Evolutionary conservation across 2,797 vertebrate species (phyloP).

Genomic region (Serranus cabrilla): DNA sequence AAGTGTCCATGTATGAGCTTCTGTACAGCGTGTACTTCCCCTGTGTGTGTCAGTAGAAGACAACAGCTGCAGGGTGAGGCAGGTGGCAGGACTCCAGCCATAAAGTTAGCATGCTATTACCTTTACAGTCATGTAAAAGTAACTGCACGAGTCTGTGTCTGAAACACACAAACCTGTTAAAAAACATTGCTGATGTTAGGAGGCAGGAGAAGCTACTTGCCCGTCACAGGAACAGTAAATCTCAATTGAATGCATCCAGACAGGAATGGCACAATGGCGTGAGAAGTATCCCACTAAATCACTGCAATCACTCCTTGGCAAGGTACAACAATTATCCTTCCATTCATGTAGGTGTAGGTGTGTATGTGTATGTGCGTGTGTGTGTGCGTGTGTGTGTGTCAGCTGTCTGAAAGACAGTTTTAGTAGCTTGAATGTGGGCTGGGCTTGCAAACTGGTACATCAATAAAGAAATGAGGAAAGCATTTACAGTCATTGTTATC

Average conservation of each 20-base stretch:
- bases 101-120: slow-evolving; percentile 28
- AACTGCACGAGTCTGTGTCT: not conserved
- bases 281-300: slow-evolving; percentile 46
- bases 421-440: not conserved
- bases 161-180: slow-evolving; percentile 7
- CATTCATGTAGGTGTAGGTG: slow-evolving; percentile 37
- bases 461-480: slow-evolving; percentile 31
- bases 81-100: slow-evolving; percentile 21
- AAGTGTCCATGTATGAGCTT: not conserved
- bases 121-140: slow-evolving; percentile 18
- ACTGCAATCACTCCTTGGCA: slow-evolving; percentile 22
- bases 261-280: slow-evolving; percentile 37
- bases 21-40: not conserved
- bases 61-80: slow-evolving; percentile 11
- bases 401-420: slow-evolving; percentile 9
- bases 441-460: slow-evolving; percentile 40
- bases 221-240: slow-evolving; percentile 38
- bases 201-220: slow-evolving; percentile 19
- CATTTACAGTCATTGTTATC: slow-evolving; percentile 38
- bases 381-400: not conserved
- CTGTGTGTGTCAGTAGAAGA: not conserved
- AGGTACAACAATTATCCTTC: slow-evolving; percentile 43
- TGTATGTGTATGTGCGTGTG: not conserved
- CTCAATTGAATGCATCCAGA: slow-evolving; percentile 25
- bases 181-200: slow-evolving; percentile 31